Percentiles rank a stretch among this genome's conserved stretches.
phyloP scores from a whole-genome alignment of 2,797 vertebrate genomes.

The Lacerta viridis region DNA sequence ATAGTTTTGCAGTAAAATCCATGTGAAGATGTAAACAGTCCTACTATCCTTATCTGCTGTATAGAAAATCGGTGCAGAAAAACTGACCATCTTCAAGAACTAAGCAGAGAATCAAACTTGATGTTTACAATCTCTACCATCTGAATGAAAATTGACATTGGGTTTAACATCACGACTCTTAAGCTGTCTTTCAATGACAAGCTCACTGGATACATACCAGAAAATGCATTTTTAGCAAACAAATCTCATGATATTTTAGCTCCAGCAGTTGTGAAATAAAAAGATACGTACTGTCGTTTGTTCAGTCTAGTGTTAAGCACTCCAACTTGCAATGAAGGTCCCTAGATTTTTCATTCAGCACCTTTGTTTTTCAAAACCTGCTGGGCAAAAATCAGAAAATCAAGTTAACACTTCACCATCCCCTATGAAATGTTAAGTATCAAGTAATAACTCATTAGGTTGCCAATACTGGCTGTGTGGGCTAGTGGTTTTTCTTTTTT shows the following conservation, averaged over 20 bases:
- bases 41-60: neutral
- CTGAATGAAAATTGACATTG: neutral
- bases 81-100: neutral
- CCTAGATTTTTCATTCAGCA: neutral
- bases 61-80: neutral
- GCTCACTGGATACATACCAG: neutral
- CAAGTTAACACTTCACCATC: neutral
- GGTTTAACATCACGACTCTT: neutral
- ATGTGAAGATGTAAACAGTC: neutral
- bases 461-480: neutral
- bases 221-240: neutral
- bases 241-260: neutral
- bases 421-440: neutral
- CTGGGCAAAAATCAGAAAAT: neutral
- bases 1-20: neutral
- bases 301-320: neutral
- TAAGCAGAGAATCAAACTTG: neutral
- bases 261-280: neutral
- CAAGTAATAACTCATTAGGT: neutral
- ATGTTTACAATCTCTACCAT: neutral
- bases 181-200: neutral
- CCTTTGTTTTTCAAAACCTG: neutral
- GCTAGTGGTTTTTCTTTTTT: too few species aligned
- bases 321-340: fast-evolving
- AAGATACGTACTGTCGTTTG: neutral